phyloP scores from a whole-genome alignment of 2,797 vertebrate species.

The Nasua narica region DNA sequence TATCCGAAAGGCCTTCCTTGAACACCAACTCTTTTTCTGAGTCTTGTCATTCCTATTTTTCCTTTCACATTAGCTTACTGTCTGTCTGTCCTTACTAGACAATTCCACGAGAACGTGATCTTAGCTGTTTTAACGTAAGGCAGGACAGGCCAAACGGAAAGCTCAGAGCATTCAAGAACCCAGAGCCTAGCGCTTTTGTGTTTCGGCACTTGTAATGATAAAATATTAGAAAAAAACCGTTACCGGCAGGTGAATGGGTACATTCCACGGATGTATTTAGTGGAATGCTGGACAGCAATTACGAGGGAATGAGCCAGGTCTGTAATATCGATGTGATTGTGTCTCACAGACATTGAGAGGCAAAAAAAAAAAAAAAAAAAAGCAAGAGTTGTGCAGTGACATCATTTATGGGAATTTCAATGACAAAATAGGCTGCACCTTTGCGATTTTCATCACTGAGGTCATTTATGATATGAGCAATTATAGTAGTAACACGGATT shows the following conservation, averaged over 20 bases:
- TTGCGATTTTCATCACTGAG: not conserved
- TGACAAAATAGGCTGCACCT: not conserved
- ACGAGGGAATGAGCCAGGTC: not conserved
- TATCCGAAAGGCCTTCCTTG: not conserved
- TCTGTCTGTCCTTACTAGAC: not conserved
- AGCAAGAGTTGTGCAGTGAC: not conserved
- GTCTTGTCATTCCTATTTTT: too few species aligned
- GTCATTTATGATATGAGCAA: not conserved
- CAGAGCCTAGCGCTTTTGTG: too few species aligned
- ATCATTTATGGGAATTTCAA: not conserved
- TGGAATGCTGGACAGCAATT: not conserved
- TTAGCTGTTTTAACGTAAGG: not conserved
- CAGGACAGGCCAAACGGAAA: not conserved
- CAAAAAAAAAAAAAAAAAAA: not conserved
- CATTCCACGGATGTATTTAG: fast-evolving
- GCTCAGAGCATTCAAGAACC: not conserved
- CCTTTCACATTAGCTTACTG: not conserved
- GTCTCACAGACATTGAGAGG: not conserved
- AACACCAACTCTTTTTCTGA: not conserved
- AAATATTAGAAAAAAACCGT: not conserved
- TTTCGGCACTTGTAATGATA: not conserved
- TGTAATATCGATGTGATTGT: fast-evolving
- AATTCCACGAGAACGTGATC: not conserved
- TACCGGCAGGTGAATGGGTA: not conserved
- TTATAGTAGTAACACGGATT: not conserved